Evolutionary conservation across 2,113 vertebrate species (phyloP), one percentile per base, ranked within the genome.

Genomic region (Pomatorhinus ruficollis): DNA sequence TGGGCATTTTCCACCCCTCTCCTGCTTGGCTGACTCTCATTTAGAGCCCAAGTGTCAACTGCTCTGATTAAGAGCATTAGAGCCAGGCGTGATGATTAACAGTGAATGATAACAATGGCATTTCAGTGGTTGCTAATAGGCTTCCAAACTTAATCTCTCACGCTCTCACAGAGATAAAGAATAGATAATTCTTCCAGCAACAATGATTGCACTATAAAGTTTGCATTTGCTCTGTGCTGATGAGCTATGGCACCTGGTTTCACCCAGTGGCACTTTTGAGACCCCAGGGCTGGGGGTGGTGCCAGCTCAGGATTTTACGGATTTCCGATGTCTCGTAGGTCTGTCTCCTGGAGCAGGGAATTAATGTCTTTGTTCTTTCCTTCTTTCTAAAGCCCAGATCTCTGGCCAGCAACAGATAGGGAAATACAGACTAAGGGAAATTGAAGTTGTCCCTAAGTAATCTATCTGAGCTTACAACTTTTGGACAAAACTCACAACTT

Each of bases 111-210:
- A 94, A 93, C 93, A 89, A 81, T 60, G 88, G 61, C 76, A 60
- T 96, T 96, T 92, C 83, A 57, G 77, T 31, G 30, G 60, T 47
- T 74, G 71, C 56, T 96, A 94, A 94, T 68, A 93, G 90, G 93
- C 76, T 96, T 97, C 95, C 90, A 75, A 93, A 85, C 79, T 81
- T 94, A 96, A 95, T 90, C 79, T 94, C 72, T 87, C 4, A 14
- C 0, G 3, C 81, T 95, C 40, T 93, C 28, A 33, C 16, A 31
- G 69, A 92, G 69, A 71, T 90, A 68, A 94, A 88, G 88, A 70
- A 88, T 49, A 92, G 79, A 94, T 90, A 83, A 94, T 90, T 93
- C 75, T 92, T 89, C 64, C 44, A 78, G 40, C 3, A 28, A 74
- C 85, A 93, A 70, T 50, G 56, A 49, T 78, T 75, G 71, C 60